Conservation (phyloP, 1,140 invertebrate genomes). For the Oedothorax gibbosus region DNA sequence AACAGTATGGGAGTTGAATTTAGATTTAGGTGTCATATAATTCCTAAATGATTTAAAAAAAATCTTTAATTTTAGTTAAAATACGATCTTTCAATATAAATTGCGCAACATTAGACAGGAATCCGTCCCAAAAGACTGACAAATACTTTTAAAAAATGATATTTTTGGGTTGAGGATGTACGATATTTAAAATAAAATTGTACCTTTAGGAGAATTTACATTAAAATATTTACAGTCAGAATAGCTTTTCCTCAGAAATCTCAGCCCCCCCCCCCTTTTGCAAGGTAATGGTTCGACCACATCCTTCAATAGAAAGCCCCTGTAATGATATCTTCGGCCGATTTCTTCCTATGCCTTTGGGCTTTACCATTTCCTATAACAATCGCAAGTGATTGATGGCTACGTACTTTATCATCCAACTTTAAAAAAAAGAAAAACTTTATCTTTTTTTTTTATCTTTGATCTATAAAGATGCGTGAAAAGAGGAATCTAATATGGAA, state of each 20-base stretch:
- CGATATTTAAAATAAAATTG: too few species aligned
- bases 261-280: background rate
- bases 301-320: conserved; percentile 9
- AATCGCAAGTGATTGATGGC: conserved; percentile 58
- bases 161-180: too few species aligned
- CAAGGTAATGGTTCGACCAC: conserved; percentile 4
- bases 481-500: conserved; percentile 49
- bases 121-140: too few species aligned
- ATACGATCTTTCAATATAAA: too few species aligned
- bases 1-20: too few species aligned
- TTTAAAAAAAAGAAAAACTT: background rate
- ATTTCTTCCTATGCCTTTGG: conserved; percentile 27
- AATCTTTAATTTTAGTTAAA: too few species aligned
- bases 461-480: conserved; percentile 48
- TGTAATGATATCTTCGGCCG: conserved; percentile 44
- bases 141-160: too few species aligned
- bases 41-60: too few species aligned
- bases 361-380: conserved; percentile 16
- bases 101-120: too few species aligned
- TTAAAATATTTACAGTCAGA: conserved; percentile 21
- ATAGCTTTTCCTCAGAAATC: conserved; percentile 4
- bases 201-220: background rate
- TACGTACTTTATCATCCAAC: conserved; percentile 57
- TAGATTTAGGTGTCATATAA: too few species aligned
- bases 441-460: conserved; percentile 28